Evolutionary conservation across 1,140 invertebrate species (phyloP).

Genomic region (Cyphomyrmex costatus): DNA sequence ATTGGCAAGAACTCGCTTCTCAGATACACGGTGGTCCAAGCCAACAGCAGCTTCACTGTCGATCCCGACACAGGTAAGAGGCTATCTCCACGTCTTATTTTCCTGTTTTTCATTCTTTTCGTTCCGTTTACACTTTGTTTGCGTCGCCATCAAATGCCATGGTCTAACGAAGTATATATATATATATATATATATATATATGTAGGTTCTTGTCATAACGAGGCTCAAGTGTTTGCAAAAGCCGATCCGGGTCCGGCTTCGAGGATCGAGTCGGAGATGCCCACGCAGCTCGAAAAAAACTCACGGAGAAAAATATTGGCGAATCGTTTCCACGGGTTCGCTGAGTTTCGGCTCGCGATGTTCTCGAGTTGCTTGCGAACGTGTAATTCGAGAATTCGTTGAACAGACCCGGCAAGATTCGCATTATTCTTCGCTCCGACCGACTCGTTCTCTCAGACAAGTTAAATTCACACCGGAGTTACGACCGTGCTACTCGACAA

Average conservation of each 20-base stretch:
- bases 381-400: slow-evolving; percentile 51
- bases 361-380: slow-evolving; percentile 42
- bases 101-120: slow-evolving; percentile 23
- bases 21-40: slow-evolving; percentile 92
- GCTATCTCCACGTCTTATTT: slow-evolving; percentile 9
- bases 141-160: slow-evolving; percentile 35
- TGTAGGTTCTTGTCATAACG: slow-evolving; percentile 42
- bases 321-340: slow-evolving; percentile 44
- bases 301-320: slow-evolving; percentile 71
- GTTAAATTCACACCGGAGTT: slow-evolving; percentile 53
- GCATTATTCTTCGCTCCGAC: slow-evolving; percentile 40
- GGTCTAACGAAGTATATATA: background rate
- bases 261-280: slow-evolving; percentile 10
- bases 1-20: slow-evolving; percentile 94
- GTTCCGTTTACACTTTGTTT: slow-evolving; percentile 46
- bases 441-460: slow-evolving; percentile 9
- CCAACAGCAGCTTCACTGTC: slow-evolving; percentile 93
- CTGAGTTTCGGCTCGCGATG: slow-evolving; percentile 26
- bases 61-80: slow-evolving; percentile 94
- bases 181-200: background rate
- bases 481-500: slow-evolving; percentile 44
- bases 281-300: slow-evolving; percentile 44
- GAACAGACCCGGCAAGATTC: slow-evolving; percentile 21
- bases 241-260: slow-evolving; percentile 2
- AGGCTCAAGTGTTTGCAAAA: slow-evolving; percentile 70